phyloP scores from a whole-genome alignment of 1,140 invertebrate species.

The Macrobrachium nipponense region DNA sequence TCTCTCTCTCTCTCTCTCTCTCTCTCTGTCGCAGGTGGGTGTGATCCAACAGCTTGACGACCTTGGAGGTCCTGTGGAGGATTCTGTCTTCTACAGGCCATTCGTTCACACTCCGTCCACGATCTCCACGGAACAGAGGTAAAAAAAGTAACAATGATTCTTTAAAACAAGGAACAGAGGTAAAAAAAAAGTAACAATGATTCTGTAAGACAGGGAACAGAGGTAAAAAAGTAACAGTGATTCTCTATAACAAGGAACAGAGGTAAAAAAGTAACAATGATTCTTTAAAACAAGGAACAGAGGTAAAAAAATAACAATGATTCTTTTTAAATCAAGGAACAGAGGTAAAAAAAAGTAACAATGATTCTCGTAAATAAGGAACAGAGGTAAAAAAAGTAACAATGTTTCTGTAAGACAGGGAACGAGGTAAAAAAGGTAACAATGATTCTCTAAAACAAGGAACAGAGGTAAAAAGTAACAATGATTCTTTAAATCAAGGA shows the following conservation, averaged over 20 bases:
- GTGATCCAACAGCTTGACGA: conserved; percentile 53
- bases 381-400: conserved; percentile 15
- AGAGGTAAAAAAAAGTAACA: too few species aligned
- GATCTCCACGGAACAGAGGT: conserved; percentile 18
- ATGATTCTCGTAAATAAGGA: neutral
- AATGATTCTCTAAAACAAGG: too few species aligned
- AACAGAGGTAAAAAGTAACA: too few species aligned
- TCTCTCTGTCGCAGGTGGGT: conserved; percentile 33
- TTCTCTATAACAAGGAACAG: neutral
- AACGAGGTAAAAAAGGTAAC: neutral
- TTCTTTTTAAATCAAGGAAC: too few species aligned
- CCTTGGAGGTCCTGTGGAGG: conserved; percentile 53
- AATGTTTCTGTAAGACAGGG: neutral
- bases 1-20: conserved; percentile 30
- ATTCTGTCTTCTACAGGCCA: conserved; percentile 64
- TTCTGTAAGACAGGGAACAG: neutral
- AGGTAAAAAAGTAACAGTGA: conserved; percentile 6
- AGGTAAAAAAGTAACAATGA: neutral
- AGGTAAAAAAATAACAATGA: too few species aligned
- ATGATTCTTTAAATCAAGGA: neutral
- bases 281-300: too few species aligned
- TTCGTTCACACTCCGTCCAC: conserved; percentile 58
- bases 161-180: neutral
- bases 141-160: too few species aligned
- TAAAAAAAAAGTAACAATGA: neutral